Evolutionary conservation across 1,140 invertebrate species (phyloP).

Genomic region (Alviniconcha marisindica): DNA sequence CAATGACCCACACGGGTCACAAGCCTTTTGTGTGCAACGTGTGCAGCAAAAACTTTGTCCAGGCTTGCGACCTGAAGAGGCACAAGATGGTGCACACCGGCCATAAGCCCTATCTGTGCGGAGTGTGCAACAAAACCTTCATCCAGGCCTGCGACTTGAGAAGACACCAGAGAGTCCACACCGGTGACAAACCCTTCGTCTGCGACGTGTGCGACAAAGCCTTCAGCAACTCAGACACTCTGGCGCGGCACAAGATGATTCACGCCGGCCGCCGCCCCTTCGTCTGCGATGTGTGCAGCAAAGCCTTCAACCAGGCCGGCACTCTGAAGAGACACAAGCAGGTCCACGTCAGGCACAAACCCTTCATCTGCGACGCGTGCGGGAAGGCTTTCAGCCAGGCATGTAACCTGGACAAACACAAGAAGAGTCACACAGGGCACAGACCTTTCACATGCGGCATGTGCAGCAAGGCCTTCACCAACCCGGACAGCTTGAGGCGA

Average conservation of each 20-base stretch:
- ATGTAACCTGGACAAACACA: constrained; percentile 40
- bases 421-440: constrained; percentile 45
- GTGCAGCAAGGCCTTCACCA: constrained; percentile 92
- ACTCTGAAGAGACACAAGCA: constrained; percentile 24
- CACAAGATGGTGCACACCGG: constrained; percentile 81
- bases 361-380: constrained; percentile 45
- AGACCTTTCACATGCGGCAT: constrained; percentile 80
- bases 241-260: constrained; percentile 65
- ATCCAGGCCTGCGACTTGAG: background rate
- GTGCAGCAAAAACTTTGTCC: no score
- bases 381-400: constrained; percentile 39
- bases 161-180: constrained; percentile 36
- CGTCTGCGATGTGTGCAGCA: constrained; percentile 48
- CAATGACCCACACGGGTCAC: no score
- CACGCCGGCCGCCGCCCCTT: constrained; percentile 87
- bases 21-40: no score
- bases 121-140: constrained; percentile 51
- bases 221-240: constrained; percentile 35
- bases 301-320: constrained; percentile 39
- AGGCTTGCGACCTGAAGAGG: no score
- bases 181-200: constrained; percentile 43
- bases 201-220: constrained; percentile 44
- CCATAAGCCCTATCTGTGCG: constrained; percentile 81
- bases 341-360: constrained; percentile 42
- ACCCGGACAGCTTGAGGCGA: constrained; percentile 90